These are phyloP conservation scores for Mechanitis mazaeus DNA, from an alignment of 2,888 invertebrate genomes.

Conservation along the genomic window DNA sequence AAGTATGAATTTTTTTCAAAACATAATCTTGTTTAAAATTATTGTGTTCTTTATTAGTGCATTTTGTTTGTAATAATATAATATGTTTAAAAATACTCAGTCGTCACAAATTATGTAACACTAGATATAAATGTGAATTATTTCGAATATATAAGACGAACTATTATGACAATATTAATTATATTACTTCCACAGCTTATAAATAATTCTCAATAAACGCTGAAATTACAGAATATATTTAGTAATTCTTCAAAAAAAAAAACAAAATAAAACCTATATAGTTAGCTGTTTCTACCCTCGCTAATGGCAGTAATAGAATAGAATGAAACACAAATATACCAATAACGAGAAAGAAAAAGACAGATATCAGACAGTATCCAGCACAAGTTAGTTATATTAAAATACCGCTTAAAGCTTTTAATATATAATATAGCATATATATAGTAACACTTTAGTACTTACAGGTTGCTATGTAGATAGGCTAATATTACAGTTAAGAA, in stretches of 20 bases:
- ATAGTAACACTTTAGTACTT: constrained; percentile 23
- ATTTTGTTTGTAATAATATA: neutral
- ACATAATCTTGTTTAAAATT: no score
- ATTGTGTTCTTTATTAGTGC: neutral
- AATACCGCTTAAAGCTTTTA: constrained; percentile 24
- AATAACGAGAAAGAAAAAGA: neutral
- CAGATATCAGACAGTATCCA: neutral
- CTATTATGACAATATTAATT: no score
- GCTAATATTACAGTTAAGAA: constrained; percentile 12
- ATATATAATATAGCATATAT: constrained; percentile 18
- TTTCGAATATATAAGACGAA: no score
- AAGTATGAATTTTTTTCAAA: neutral
- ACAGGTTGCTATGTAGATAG: constrained; percentile 23
- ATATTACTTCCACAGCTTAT: no score
- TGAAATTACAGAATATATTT: no score
- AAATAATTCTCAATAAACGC: no score
- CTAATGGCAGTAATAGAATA: neutral
- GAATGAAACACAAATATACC: constrained; percentile 8
- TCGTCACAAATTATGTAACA: constrained; percentile 20
- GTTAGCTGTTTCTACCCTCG: no score
- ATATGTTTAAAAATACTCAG: constrained; percentile 21
- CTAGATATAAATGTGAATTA: no score
- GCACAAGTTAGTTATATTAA: constrained; percentile 46
- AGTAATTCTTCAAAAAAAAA: neutral
- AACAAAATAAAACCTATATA: no score